Percentiles rank a stretch among this genome's conserved stretches.
Evolutionary conservation across 2,797 vertebrate genomes (phyloP).

Genomic region (Myiotriccus ornatus): DNA sequence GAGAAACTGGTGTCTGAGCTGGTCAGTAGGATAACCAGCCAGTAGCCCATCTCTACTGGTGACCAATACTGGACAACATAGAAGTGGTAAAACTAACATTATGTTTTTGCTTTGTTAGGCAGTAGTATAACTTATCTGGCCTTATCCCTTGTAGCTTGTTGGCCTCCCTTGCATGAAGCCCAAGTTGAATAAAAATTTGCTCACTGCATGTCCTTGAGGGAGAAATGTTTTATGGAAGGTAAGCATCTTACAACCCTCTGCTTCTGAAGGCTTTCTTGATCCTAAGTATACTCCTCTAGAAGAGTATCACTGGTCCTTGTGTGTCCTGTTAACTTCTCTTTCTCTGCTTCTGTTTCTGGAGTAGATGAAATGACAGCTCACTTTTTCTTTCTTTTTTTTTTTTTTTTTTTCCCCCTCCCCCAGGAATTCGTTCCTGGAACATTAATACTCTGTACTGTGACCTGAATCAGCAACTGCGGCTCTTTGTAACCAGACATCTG

Average conservation of each 20-base stretch:
- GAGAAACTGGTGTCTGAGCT: background rate
- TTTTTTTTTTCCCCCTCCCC: background rate
- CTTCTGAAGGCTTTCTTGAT: background rate
- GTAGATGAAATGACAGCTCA: background rate
- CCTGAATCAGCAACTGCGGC: slow-evolving; percentile 88
- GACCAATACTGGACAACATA: background rate
- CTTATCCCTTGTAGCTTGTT: background rate
- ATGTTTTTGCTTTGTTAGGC: background rate
- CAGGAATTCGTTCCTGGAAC: slow-evolving; percentile 90
- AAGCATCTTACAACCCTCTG: background rate
- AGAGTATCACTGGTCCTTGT: background rate
- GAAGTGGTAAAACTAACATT: background rate
- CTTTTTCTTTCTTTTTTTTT: background rate
- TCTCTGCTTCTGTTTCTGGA: background rate
- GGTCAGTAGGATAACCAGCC: background rate
- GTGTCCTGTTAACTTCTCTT: background rate
- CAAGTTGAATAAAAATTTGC: background rate
- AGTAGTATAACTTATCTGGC: background rate
- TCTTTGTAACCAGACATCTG: slow-evolving; percentile 88
- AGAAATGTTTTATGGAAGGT: background rate
- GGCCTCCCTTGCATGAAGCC: background rate
- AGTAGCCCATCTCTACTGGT: background rate
- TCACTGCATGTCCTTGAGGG: background rate
- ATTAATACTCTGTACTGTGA: slow-evolving; percentile 81
- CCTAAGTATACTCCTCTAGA: background rate